These are phyloP conservation scores for Chunga burmeisteri DNA, from an alignment of 2,113 vertebrate species.

Conservation along the genomic window DNA sequence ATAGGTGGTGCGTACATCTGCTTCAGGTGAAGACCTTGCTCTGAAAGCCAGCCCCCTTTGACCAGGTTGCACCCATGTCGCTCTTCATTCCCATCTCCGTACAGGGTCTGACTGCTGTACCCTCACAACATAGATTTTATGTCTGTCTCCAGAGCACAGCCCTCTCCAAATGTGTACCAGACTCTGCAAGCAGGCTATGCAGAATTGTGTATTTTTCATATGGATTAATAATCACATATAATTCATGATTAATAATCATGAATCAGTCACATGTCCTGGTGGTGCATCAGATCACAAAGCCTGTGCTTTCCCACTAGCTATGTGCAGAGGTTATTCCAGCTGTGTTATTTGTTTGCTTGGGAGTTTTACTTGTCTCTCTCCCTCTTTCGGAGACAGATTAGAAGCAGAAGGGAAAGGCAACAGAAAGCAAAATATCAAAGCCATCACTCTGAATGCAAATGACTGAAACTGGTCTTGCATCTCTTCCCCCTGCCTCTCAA, in stretches of 20 bases:
- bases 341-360: background rate
- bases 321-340: background rate
- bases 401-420: background rate
- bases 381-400: background rate
- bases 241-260: background rate
- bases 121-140: background rate
- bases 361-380: background rate
- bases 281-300: background rate
- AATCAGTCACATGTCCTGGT: background rate
- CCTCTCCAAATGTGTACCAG: fast-evolving
- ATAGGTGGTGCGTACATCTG: background rate
- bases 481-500: background rate
- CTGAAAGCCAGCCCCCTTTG: background rate
- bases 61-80: background rate
- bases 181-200: fast-evolving
- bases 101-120: background rate
- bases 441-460: background rate
- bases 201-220: background rate
- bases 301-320: background rate
- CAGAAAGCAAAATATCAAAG: background rate
- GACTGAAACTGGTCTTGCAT: background rate
- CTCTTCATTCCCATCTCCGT: background rate
- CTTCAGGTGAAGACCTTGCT: background rate
- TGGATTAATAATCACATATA: background rate
- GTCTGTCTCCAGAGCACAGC: background rate